Evolutionary conservation across 2,113 vertebrate species (phyloP).

Genomic region (Neotoma lepida): DNA sequence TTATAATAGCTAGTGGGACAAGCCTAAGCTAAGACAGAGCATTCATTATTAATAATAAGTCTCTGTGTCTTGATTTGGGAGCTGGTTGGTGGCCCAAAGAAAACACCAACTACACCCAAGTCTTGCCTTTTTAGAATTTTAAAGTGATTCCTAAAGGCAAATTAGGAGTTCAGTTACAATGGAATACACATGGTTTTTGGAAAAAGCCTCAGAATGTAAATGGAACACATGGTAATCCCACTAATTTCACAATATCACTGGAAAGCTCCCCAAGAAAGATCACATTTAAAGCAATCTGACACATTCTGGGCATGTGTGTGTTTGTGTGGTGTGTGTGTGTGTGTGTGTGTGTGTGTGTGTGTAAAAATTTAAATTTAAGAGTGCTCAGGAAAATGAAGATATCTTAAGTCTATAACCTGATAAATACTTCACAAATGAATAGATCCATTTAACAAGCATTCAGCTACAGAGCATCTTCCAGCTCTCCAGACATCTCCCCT

Average conservation of each 20-base stretch:
- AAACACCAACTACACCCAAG: neutral
- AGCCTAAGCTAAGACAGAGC: neutral
- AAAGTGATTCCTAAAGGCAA: neutral
- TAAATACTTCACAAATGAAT: conserved; percentile 49
- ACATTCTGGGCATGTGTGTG: neutral
- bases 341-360: neutral
- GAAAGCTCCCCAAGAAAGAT: conserved; percentile 11
- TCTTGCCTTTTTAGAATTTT: neutral
- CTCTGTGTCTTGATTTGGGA: neutral
- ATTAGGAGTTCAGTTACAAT: conserved; percentile 1
- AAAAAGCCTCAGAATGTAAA: neutral
- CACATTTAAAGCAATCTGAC: neutral
- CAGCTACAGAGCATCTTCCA: neutral
- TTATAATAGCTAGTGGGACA: no score
- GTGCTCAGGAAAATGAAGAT: conserved; percentile 22
- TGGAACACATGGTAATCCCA: neutral
- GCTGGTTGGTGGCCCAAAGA: neutral
- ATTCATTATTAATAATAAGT: neutral
- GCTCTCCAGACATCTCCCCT: neutral
- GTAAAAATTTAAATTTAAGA: conserved; percentile 54
- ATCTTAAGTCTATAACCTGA: conserved; percentile 21
- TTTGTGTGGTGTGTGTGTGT: neutral
- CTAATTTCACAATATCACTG: neutral
- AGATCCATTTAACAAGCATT: conserved; percentile 23
- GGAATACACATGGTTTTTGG: neutral